Evolutionary conservation across 1,140 invertebrate genomes (phyloP).

Genomic region (Oncopeltus fasciatus): DNA sequence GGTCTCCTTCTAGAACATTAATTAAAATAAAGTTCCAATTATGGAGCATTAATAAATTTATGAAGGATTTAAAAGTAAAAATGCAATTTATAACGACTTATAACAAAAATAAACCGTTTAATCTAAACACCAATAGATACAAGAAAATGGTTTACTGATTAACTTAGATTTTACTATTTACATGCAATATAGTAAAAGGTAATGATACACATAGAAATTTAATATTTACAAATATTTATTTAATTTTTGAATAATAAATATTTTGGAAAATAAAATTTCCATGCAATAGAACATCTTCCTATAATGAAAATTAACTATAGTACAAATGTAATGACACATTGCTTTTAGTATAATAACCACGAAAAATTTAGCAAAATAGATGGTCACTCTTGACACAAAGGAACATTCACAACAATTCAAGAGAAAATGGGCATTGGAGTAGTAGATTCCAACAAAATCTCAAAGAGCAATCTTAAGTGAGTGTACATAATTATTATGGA

Average conservation of each 20-base stretch:
- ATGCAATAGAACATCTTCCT: neutral
- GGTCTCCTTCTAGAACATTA: too few relatives aligned
- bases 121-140: conserved; percentile 9
- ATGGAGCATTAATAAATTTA: too few relatives aligned
- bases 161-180: conserved; percentile 1
- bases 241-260: conserved; percentile 3
- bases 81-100: neutral
- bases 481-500: too few relatives aligned
- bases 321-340: neutral
- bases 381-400: neutral
- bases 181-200: conserved; percentile 3
- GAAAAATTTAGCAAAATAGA: neutral
- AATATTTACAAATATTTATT: conserved; percentile 1
- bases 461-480: too few relatives aligned
- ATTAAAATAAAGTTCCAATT: too few relatives aligned
- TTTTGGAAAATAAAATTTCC: conserved; percentile 3
- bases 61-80: too few relatives aligned
- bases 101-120: conserved; percentile 13
- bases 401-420: too few relatives aligned
- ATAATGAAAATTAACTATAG: neutral
- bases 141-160: conserved; percentile 9
- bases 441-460: too few relatives aligned
- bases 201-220: conserved; percentile 2
- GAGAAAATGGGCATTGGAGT: too few relatives aligned
- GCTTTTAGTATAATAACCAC: neutral